Conservation (phyloP, 2,888 invertebrate genomes). For the Dendrolimus houi region DNA sequence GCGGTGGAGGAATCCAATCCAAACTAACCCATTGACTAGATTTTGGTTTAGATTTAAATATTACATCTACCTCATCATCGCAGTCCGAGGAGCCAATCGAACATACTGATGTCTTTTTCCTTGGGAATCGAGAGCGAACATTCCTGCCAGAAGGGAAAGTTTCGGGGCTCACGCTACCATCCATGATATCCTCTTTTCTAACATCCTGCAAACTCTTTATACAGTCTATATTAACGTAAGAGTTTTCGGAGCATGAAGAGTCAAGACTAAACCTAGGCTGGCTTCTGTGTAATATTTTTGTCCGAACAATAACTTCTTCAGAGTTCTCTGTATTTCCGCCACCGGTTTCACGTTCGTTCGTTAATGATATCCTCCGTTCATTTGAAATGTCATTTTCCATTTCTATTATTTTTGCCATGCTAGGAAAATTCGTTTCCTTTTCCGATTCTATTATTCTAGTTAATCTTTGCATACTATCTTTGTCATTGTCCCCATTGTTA, state of each 20-base stretch:
- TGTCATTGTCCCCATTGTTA: constrained; percentile 43
- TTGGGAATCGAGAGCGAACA: constrained; percentile 59
- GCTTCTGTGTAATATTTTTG: constrained; percentile 55
- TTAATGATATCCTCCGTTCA: constrained; percentile 65
- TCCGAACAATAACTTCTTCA: constrained; percentile 55
- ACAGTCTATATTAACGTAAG: constrained; percentile 72
- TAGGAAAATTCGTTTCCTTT: constrained; percentile 60
- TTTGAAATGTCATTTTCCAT: constrained; percentile 71
- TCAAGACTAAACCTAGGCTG: constrained; percentile 70
- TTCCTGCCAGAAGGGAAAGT: constrained; percentile 49
- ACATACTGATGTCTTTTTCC: constrained; percentile 70
- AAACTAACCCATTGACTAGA: constrained; percentile 76
- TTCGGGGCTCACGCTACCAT: constrained; percentile 44
- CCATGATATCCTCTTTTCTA: constrained; percentile 57
- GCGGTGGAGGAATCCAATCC: constrained; percentile 71
- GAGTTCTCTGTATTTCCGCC: constrained; percentile 48
- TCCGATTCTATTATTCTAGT: constrained; percentile 55
- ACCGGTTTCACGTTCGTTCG: constrained; percentile 67
- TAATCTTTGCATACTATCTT: constrained; percentile 49
- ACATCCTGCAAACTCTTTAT: constrained; percentile 73
- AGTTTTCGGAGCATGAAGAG: constrained; percentile 75
- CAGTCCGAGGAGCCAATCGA: constrained; percentile 72
- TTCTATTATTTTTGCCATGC: constrained; percentile 70
- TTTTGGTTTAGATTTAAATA: constrained; percentile 75
- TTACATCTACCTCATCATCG: constrained; percentile 72